Evolutionary conservation across 2,888 invertebrate species (phyloP), one percentile per base, ranked within the genome.

Genomic region (Brachypalpus laphriformis): DNA sequence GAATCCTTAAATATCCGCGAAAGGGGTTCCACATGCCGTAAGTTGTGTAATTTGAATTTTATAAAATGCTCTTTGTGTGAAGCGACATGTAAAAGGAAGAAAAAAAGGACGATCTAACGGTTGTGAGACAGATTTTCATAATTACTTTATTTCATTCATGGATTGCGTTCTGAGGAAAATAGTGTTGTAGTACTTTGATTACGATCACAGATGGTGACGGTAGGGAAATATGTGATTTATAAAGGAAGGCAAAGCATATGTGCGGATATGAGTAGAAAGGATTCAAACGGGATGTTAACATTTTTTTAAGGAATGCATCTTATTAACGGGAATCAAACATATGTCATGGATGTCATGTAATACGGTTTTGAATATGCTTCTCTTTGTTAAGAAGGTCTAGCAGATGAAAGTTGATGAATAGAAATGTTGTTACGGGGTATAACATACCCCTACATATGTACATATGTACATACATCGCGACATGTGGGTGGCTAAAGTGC

Each of bases 41-140:
- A 61, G 70, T 85, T 85, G 47, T 81, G 76, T 76, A 76, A 80
- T 80, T 85, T 85, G 85, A 85, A 85, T 85, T 74, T 65, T 7
- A 8, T 16, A 11, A 66, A 57, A 71, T 45, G 31, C 8, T 68
- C 72, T 61, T 74, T 74, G 63, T 83, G 31, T 42, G 42, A 59
- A 56, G 75, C 70, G 78, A 78, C 65, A 80, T 66, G 28, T 59
- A 59, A 63, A 47, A 54, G 37, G 25, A 42, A 25, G 54, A 47
- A 56, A 61, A n/a, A 66, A 75, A 80, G 61, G 59, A 75, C 22
- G 75, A 75, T 75, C 77, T 85, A 87, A 87, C 87, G 87, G 87
- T 87, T 66, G 11, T 47, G 61, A 71, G 87, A 82, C 83, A 87
- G 87, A 87, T 87, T 85, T 87, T 87, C 75, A 85, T 87, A 87